Base-by-base conservation (phyloP, 2,797 vertebrate species). In the Onychomys torridus region DNA sequence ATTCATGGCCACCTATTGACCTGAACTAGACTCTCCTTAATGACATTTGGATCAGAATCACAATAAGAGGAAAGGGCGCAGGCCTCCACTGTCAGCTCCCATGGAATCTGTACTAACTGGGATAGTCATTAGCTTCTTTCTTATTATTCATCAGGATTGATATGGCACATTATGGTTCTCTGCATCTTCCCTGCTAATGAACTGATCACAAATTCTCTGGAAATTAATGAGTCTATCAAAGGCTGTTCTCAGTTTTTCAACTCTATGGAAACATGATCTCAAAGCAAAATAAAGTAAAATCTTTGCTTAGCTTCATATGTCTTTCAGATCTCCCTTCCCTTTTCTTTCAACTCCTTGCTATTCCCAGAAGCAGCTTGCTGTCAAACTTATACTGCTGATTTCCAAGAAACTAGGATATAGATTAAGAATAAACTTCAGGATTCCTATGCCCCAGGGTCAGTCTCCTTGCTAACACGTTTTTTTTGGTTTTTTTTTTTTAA, bases 21-120 rank as follows among this genome's bases (percentile, higher is more conserved):
- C 93, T 94, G 93, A 95, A 79, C 37, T 61, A 88, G 69, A 90
- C 73, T 92, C 65, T 73, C 52, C 29, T 79, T 97, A 93, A 90
- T 89, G 92, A 78, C 92, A 96, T 96, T 97, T 84, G 76, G 27
- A 89, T 95, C 61, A 95, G 49, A 78, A 85, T 83, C 81, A 79
- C 81, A 93, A 16, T 40, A 81, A 96, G 75, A 90, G 52, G 7
- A 94, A 96, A 95, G 93, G 78, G 11, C 29, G 61, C 12, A 59
- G 82, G 2, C 2, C 37, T 93, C 57, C 49, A 2, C 2, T 95
- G 86, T 96, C 86, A 91, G 71, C 83, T 84, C 21, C 59, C 61
- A 1, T 71, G 89, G 76, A 77, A 71, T 11, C 55, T 61, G 1
- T 8, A 23, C 85, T 96, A 87, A 87, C 75, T 76, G 52, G 40